Evolutionary conservation across 1,140 invertebrate genomes (phyloP), one percentile per base, ranked within the genome.

Genomic region (Bombus difficillimus): DNA sequence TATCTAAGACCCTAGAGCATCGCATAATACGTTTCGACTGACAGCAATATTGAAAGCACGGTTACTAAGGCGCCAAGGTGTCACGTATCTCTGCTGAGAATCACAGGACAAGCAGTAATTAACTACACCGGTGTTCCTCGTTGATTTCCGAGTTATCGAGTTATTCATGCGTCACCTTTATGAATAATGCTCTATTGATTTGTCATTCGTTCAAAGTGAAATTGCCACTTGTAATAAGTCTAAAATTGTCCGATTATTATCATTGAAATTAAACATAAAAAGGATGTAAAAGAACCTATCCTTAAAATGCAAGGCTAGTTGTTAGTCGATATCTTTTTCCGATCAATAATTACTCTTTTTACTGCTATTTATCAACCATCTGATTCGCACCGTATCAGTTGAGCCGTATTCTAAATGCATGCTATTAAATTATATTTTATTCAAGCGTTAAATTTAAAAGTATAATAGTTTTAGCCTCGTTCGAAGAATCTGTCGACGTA

Each of bases 21-120:
- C 9, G 32, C 12, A 22, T 5, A 39, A 47, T 76, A 66, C n/a
- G 12, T 32, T 69, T 57, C 6, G 32, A 9, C n/a, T 4, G 25
- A 4, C 37, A 39, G 15, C 59, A 53, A 79, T 78, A 79, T 68
- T 79, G 53, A 84, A 84, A 79, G 32, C 53, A n/a, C 25, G 39
- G 15, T 79, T 9, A 62, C 39, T 32, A 68, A 79, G 39, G 47
- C 72, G 66, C 18, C 64, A 71, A 57, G 39, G 66, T 71, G 64
- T 78, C 83, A 84, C 76, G 83, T 84, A 80, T 66, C 53, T 66
- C 53, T 28, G 57, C n/a, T 10, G 62, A 72, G 72, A 62, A 83
- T 79, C 62, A 53, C 25, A 41, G 37, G 53, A 83, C 87, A 87
- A 88, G 62, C 69, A 62, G 37, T 80, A 88, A 88, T 88, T 88